A percentile compares a stretch with the other conserved stretches of the same genome.
phyloP scores from a whole-genome alignment of 2,797 vertebrate species.

The Otus scops region DNA sequence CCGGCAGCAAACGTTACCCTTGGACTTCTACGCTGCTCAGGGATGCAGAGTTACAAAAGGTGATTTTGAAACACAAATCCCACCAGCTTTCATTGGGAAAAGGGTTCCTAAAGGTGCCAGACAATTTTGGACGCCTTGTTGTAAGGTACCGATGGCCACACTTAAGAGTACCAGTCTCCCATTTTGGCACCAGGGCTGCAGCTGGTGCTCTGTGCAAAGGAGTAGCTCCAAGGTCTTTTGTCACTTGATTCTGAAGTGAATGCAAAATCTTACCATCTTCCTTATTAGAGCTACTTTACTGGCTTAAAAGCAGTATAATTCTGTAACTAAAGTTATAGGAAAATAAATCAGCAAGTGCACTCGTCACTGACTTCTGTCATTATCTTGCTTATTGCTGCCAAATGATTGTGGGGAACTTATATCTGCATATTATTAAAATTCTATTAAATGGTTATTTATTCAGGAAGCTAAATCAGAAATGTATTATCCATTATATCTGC shows the following conservation, averaged over 20 bases:
- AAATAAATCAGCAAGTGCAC: background rate
- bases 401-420: background rate
- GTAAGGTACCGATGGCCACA: background rate
- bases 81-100: background rate
- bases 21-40: background rate
- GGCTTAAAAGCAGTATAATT: background rate
- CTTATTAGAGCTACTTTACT: background rate
- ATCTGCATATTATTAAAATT: background rate
- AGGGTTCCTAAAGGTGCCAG: background rate
- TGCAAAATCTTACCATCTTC: background rate
- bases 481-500: background rate
- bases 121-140: background rate
- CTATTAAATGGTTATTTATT: conserved; percentile 13
- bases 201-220: background rate
- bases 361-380: background rate
- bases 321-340: background rate
- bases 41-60: background rate
- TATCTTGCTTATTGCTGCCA: background rate
- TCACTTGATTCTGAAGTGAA: background rate
- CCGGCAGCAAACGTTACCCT: background rate
- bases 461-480: background rate
- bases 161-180: background rate
- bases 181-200: background rate
- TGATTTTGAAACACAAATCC: background rate
- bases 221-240: background rate